Base-by-base conservation (phyloP, 2,797 vertebrate species). In the Euthynnus affinis region DNA sequence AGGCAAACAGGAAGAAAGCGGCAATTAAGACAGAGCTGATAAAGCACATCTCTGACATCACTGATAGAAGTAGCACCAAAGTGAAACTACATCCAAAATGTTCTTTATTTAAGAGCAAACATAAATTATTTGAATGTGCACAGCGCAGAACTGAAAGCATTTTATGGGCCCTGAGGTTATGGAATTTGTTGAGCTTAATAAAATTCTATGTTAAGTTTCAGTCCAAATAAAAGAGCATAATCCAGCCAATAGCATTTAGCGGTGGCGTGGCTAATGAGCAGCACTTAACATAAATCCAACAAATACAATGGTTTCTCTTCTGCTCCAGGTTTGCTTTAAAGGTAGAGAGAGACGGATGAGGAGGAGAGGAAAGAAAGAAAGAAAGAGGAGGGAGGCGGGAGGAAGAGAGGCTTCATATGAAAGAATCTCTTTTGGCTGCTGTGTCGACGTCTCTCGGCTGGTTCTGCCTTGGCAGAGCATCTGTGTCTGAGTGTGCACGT, bases 371-470 rank as follows among this genome's bases (percentile, higher is more conserved):
- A 18, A 27, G 27, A 58, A 55, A 20, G n/a, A 64, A 4, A 20
- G n/a, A 67, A 5, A 12, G 14, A 44, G 25, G 14, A 18, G 60
- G 27, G 29, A 44, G 32, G 10, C 14, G 56, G 27, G 25, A 18
- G n/a, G 40, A 44, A 46, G 29, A 62, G 23, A 22, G 44, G 64
- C 62, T 74, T 82, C 61, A 15, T 65, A 82, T 86, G 83, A 86
- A 92, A 89, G 87, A 83, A 78, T 85, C 87, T 84, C 81, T 89
- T 86, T 81, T 81, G 83, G 84, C 84, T 62, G 61, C 80, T 61
- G 63, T 25, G 69, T 68, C 71, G 68, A 80, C 79, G 70, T 87
- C 88, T 85, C 71, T 64, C 62, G 83, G 58, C 79, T 65, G 84
- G 76, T 78, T 78, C 68, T 15, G 78, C 51, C 76, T 87, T 85